A percentile compares a stretch with the other conserved stretches of the same genome.
Conservation (phyloP, 1,140 invertebrate genomes). For the Dendrolimus kikuchii region DNA sequence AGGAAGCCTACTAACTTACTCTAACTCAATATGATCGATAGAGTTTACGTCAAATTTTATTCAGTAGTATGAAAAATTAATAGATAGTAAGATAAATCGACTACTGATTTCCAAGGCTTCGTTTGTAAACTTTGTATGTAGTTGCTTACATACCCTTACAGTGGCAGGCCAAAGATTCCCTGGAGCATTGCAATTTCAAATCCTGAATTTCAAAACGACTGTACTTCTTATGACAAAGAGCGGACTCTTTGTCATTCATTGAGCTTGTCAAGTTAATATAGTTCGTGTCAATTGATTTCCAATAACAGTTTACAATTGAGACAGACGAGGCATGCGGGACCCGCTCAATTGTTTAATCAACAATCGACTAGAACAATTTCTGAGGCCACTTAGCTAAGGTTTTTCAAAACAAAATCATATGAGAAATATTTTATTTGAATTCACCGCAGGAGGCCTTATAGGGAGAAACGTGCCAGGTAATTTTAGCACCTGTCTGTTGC, state of each 20-base stretch:
- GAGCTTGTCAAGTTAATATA: slow-evolving; percentile 43
- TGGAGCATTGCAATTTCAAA: too few species aligned
- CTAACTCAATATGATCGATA: too few species aligned
- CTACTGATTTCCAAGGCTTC: too few species aligned
- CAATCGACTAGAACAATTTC: slow-evolving; percentile 42
- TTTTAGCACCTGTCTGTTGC: slow-evolving; percentile 8
- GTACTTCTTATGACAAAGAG: background rate
- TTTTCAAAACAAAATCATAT: slow-evolving; percentile 22
- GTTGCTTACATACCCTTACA: too few species aligned
- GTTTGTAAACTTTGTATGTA: too few species aligned
- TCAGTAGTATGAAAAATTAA: too few species aligned
- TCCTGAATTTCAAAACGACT: too few species aligned
- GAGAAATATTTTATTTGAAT: slow-evolving; percentile 30
- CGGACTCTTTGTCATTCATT: slow-evolving; percentile 27
- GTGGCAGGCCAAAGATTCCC: too few species aligned
- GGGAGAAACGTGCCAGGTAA: slow-evolving; percentile 23
- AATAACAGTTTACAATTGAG: slow-evolving; percentile 68
- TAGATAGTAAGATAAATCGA: too few species aligned
- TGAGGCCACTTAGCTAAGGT: slow-evolving; percentile 21
- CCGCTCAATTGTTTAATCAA: slow-evolving; percentile 59
- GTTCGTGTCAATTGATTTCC: slow-evolving; percentile 65
- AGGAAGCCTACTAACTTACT: too few species aligned
- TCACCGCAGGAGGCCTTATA: slow-evolving; percentile 37
- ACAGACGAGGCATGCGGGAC: slow-evolving; percentile 56
- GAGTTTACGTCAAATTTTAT: too few species aligned